phyloP scores from a whole-genome alignment of 2,797 vertebrate species.

The Micropoecilia bifurca region DNA sequence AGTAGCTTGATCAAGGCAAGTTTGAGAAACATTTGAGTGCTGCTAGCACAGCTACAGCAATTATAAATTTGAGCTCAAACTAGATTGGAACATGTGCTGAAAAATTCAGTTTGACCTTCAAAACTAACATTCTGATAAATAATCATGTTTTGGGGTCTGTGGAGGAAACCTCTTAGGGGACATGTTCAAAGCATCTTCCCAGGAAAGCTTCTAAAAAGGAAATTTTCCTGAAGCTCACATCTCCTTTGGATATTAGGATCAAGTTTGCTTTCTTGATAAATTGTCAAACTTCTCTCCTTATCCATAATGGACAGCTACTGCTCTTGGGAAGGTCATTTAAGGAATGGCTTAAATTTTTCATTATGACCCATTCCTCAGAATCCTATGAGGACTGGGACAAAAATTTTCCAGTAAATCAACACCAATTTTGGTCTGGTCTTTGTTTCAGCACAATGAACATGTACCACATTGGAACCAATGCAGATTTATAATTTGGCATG shows the following conservation, averaged over 20 bases:
- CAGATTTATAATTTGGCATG: neutral
- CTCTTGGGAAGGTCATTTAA: neutral
- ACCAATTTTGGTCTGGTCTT: neutral
- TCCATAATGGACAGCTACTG: neutral
- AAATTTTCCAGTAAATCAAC: neutral
- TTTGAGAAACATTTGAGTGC: neutral
- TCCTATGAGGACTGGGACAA: neutral
- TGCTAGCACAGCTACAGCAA: neutral
- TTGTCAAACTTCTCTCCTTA: neutral
- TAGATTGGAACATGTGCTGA: neutral
- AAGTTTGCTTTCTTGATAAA: neutral
- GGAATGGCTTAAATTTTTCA: neutral
- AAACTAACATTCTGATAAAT: neutral
- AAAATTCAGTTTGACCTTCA: neutral
- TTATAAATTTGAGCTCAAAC: neutral
- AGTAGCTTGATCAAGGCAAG: neutral
- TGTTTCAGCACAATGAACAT: neutral
- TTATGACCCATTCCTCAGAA: neutral
- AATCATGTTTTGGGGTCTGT: neutral
- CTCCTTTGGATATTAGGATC: neutral
- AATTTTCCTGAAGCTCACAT: neutral
- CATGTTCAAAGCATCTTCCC: neutral
- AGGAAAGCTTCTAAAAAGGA: neutral
- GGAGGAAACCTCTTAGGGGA: neutral
- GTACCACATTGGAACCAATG: neutral